Evolutionary conservation across 1,140 invertebrate genomes (phyloP).

Genomic region (Drosophila pachea): DNA sequence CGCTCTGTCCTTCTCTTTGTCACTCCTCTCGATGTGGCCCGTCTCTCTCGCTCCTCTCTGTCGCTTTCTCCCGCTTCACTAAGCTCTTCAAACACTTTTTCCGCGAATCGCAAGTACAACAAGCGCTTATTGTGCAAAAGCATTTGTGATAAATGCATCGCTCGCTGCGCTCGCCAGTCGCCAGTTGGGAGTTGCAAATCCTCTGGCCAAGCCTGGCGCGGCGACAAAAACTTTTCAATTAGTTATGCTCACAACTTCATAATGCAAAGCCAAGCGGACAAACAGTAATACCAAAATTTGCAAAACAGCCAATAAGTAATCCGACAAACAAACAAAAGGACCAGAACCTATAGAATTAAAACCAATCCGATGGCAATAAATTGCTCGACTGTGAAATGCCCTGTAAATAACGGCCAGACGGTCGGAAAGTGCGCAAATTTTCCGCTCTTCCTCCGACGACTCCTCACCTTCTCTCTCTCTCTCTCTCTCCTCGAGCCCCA

Average conservation of each 20-base stretch:
- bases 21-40: too few relatives aligned
- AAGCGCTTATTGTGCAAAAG: slow-evolving; percentile 26
- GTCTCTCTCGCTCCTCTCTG: too few relatives aligned
- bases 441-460: too few relatives aligned
- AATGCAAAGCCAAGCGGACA: slow-evolving; percentile 61
- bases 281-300: slow-evolving; percentile 63
- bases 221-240: slow-evolving; percentile 68
- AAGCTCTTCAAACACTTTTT: slow-evolving; percentile 32
- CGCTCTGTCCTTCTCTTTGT: too few relatives aligned
- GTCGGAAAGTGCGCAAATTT: neutral
- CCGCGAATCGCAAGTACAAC: slow-evolving; percentile 16
- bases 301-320: slow-evolving; percentile 71
- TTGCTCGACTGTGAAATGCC: neutral
- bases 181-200: slow-evolving; percentile 29
- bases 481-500: neutral
- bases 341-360: neutral
- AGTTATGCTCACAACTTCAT: slow-evolving; percentile 73
- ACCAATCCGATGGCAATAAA: neutral
- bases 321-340: slow-evolving; percentile 53
- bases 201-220: slow-evolving; percentile 20
- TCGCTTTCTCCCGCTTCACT: neutral
- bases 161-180: slow-evolving; percentile 8
- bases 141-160: slow-evolving; percentile 19
- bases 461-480: neutral
- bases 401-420: neutral